A percentile compares a stretch with the other conserved stretches of the same genome.
phyloP scores from a whole-genome alignment of 1,140 invertebrate genomes.

The Chrysomallon squamiferum region DNA sequence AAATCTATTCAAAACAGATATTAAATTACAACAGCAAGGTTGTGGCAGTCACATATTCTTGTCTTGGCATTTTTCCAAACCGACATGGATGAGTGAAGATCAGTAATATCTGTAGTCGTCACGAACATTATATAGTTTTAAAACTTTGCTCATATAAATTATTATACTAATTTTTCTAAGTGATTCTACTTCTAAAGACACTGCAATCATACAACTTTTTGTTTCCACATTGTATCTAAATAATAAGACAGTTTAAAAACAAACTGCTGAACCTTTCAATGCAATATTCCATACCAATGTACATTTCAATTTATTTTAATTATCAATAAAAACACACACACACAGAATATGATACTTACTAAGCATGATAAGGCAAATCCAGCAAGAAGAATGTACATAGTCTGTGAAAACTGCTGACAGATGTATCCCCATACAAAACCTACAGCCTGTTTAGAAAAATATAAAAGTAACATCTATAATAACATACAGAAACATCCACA shows the following conservation, averaged over 20 bases:
- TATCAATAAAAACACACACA: too few species aligned
- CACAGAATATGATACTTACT: too few species aligned
- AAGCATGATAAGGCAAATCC: slow-evolving; percentile 86
- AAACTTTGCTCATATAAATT: too few species aligned
- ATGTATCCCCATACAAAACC: slow-evolving; percentile 92
- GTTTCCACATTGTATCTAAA: too few species aligned
- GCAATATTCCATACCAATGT: too few species aligned
- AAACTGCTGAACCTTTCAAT: too few species aligned
- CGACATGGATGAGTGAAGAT: neutral
- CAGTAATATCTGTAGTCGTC: neutral
- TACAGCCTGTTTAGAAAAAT: slow-evolving; percentile 69
- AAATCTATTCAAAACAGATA: neutral
- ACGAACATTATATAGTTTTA: too few species aligned
- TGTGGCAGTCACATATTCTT: neutral
- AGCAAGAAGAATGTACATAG: slow-evolving; percentile 89
- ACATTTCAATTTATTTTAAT: too few species aligned
- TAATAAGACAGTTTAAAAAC: too few species aligned
- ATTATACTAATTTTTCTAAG: too few species aligned
- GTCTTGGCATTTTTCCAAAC: neutral
- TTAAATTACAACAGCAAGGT: neutral
- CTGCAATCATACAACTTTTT: too few species aligned
- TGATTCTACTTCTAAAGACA: too few species aligned
- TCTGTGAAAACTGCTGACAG: slow-evolving; percentile 94
- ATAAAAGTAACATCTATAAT: neutral
- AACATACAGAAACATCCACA: neutral